Percentiles rank a stretch among this genome's conserved stretches.
These are phyloP conservation scores for Crax fasciolata DNA, from an alignment of 2,797 vertebrate genomes.

Conservation along the genomic window DNA sequence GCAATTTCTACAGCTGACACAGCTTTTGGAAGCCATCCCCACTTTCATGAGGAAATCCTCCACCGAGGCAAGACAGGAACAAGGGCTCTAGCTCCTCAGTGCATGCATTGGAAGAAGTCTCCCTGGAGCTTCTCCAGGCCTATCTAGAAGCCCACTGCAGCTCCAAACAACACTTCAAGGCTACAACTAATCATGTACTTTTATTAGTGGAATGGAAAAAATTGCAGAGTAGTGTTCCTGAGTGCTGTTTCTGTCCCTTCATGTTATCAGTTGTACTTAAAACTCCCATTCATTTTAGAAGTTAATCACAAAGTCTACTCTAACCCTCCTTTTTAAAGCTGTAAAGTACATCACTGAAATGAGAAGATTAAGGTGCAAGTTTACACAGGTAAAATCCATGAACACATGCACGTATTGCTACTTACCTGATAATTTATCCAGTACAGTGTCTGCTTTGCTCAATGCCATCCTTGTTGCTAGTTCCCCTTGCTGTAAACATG, in stretches of 20 bases:
- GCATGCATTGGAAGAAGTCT: background rate
- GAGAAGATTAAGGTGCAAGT: background rate
- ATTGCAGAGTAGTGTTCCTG: background rate
- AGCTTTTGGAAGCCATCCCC: background rate
- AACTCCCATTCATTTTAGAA: background rate
- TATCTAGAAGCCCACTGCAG: background rate
- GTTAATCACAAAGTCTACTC: background rate
- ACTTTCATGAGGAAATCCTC: background rate
- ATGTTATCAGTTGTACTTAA: background rate
- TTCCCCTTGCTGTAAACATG: background rate
- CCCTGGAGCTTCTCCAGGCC: background rate
- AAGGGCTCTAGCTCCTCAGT: background rate
- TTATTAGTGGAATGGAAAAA: background rate
- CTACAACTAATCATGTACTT: background rate
- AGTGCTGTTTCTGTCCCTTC: background rate
- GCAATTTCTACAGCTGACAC: background rate
- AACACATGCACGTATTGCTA: background rate
- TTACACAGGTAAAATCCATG: background rate
- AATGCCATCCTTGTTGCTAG: background rate
- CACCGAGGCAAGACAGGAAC: background rate
- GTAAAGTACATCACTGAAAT: background rate
- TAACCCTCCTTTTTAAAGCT: background rate
- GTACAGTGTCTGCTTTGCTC: background rate
- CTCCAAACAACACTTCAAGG: background rate
- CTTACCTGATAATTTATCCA: background rate